Percentiles rank a stretch among this genome's conserved stretches.
Evolutionary conservation across 2,888 invertebrate genomes (phyloP).

Genomic region (Terebella lapidaria): DNA sequence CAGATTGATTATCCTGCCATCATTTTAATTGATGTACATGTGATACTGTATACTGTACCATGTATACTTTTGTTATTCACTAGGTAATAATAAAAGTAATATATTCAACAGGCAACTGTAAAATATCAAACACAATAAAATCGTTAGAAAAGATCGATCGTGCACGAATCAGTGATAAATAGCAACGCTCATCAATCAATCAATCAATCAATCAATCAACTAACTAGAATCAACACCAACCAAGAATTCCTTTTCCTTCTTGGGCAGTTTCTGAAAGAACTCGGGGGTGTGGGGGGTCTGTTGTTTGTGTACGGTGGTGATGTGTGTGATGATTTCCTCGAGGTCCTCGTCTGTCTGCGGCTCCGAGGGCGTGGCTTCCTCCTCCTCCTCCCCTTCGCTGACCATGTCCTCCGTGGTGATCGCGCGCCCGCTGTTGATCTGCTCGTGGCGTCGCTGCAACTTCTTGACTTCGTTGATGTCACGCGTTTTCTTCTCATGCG

Average conservation of each 20-base stretch:
- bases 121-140: too few relatives aligned
- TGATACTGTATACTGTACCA: too few relatives aligned
- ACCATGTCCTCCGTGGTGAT: background rate
- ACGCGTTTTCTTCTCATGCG: constrained; percentile 41
- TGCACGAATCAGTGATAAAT: too few relatives aligned
- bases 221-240: constrained; percentile 14
- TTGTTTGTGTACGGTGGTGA: constrained; percentile 17
- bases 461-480: constrained; percentile 45
- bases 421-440: constrained; percentile 3
- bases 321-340: constrained; percentile 22
- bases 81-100: too few relatives aligned
- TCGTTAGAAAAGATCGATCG: too few relatives aligned
- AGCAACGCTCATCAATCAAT: background rate
- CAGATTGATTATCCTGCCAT: too few relatives aligned
- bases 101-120: too few relatives aligned
- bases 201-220: background rate
- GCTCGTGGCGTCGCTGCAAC: constrained; percentile 19
- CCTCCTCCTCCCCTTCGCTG: background rate
- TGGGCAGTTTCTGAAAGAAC: constrained; percentile 25
- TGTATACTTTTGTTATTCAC: too few relatives aligned
- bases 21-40: too few relatives aligned
- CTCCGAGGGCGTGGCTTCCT: background rate
- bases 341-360: constrained; percentile 12
- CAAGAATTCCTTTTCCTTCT: constrained; percentile 26
- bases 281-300: constrained; percentile 28